Base-by-base conservation (phyloP, 1,140 invertebrate genomes). In the Lasaia peninsularis region DNA sequence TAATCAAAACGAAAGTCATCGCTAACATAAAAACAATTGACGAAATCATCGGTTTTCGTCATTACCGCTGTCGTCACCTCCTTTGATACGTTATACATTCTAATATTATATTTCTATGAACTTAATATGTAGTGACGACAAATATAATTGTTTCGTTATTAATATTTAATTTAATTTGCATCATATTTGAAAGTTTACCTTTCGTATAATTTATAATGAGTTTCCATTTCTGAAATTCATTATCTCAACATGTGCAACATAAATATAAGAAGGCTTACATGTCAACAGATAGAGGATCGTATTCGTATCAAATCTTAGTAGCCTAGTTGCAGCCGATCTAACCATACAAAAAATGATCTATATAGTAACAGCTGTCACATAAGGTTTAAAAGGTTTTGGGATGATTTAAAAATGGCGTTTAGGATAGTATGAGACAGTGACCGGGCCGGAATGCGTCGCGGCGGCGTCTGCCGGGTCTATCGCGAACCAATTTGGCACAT, bases 401-500 rank as follows among this genome's bases (percentile, higher is more conserved):
- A 66, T 75, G 71, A 63, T 59, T 73, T 61, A 67, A 65, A 77
- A 75, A 73, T 68, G 61, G 67, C 51, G 58, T 65, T 63, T 65
- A 73, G 72, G 78, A 33, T 32, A 28, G 24, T 7, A 28, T 35
- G 60, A 44, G 52, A 54, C 71, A 70, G 76, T 82, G 82, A 80
- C 82, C 80, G 75, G 82, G 80, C 75, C 70, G 82, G 85, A 64
- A 86, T 86, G 82, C 82, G 81, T 63, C 69, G 73, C 67, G 73
- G 58, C 80, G 81, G 75, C 80, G 81, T 83, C 81, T 84, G 75
- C 78, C 81, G 78, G 75, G 75, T 80, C 77, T 78, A 76, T 77
- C 75, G 75, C 75, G 75, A 62, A 86, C 81, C 69, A 69, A 86
- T 85, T 86, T 88, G 85, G 82, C 83, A 86, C 83, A 86, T 86